Base-by-base conservation (phyloP, 2,888 invertebrate species). In the Sacculina carcini region DNA sequence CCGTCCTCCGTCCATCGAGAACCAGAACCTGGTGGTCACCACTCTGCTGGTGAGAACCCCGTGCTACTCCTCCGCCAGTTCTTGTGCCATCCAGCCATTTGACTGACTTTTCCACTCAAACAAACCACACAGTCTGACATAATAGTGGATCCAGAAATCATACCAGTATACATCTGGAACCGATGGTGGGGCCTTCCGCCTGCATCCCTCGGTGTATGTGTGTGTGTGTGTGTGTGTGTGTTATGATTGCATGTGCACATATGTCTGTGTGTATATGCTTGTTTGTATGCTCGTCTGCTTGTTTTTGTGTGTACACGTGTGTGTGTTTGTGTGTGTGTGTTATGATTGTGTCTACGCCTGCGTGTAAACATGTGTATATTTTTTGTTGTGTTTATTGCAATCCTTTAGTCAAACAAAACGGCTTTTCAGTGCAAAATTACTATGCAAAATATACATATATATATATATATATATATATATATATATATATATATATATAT, bases 401-500 rank as follows among this genome's bases (percentile, higher is more conserved):
- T 24, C 14, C 3, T 42, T 24, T n/a, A n/a, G n/a, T n/a, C n/a
- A n/a, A n/a, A n/a, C n/a, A n/a, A n/a, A n/a, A n/a, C n/a, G n/a
- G n/a, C n/a, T n/a, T n/a, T n/a, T n/a, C n/a, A n/a, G n/a, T n/a
- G n/a, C n/a, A n/a, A n/a, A n/a, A n/a, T n/a, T 10, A 42, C 26
- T 24, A 19, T 24, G 5, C 5, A 9, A 5, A 24, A 5, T 10
- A 42, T 42, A 42, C 1, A 10, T 5, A 10, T 42, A 42, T 42
- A 42, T 42, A 42, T 42, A 42, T 42, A 42, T 42, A 42, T 42
- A 42, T 42, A 10, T 10, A 42, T 42, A 42, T 42, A 42, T 42
- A 42, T 42, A 42, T 42, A 42, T 42, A 42, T 42, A 42, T 42
- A 42, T 42, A 42, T 10, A 42, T 42, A 42, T 42, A 42, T 42